A percentile compares a stretch with the other conserved stretches of the same genome.
Evolutionary conservation across 2,888 invertebrate species (phyloP).

Genomic region (Tetrapedia diversipes): DNA sequence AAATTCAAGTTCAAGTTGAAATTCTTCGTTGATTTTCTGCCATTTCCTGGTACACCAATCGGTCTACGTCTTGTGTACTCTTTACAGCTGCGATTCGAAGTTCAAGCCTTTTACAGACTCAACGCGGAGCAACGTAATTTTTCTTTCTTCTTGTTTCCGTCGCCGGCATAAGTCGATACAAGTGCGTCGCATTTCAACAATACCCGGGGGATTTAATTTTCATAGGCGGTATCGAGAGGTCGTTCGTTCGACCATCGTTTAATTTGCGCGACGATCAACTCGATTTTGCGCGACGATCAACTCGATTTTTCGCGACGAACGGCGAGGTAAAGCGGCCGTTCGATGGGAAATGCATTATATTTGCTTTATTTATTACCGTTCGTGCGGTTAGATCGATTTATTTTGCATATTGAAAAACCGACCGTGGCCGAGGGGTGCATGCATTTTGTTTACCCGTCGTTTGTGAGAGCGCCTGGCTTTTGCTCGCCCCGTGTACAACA

Average conservation of each 20-base stretch:
- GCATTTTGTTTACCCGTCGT: slow-evolving; percentile 15
- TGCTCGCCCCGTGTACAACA: slow-evolving; percentile 12
- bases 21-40: no score
- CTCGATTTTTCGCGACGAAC: no score
- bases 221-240: slow-evolving; percentile 13
- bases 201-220: slow-evolving; percentile 33
- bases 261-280: slow-evolving; percentile 33
- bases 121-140: not conserved
- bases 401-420: slow-evolving; percentile 41
- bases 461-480: not conserved
- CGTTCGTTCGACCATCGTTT: slow-evolving; percentile 11
- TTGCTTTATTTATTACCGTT: slow-evolving; percentile 29
- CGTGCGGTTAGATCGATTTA: slow-evolving; percentile 38
- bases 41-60: no score
- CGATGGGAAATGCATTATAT: slow-evolving; percentile 22
- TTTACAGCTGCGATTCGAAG: not conserved
- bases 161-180: not conserved
- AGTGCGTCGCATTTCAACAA: not conserved
- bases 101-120: not conserved
- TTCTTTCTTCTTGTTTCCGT: accelerated
- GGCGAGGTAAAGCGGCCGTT: no score
- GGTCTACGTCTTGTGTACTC: no score
- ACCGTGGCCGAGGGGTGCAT: not conserved
- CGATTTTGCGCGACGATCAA: slow-evolving; percentile 19
- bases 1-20: not conserved